Percentiles rank a stretch among this genome's conserved stretches.
Evolutionary conservation across 2,888 invertebrate species (phyloP).

Genomic region (Rambutsinella grinnellia): DNA sequence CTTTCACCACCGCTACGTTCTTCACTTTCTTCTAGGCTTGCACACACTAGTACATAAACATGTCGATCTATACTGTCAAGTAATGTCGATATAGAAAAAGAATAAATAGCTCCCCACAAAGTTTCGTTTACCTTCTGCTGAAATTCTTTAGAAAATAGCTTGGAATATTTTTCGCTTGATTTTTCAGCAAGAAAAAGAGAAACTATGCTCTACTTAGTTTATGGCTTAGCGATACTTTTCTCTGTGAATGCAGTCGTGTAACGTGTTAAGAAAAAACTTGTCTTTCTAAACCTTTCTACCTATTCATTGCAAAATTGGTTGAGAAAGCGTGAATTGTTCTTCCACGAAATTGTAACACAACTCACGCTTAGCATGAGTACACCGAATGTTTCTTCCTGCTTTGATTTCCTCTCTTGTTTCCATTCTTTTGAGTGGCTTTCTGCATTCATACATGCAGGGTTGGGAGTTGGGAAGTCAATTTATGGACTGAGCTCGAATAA

Average conservation of each 20-base stretch:
- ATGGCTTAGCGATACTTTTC: no score
- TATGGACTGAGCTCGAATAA: no score
- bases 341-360: not conserved
- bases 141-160: not conserved
- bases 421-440: not conserved
- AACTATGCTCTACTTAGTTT: not conserved
- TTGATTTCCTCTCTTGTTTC: constrained; percentile 1
- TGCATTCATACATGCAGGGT: constrained; percentile 22
- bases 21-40: not conserved
- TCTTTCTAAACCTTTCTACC: not conserved
- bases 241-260: not conserved
- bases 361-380: not conserved
- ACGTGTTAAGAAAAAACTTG: no score
- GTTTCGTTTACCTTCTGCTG: not conserved
- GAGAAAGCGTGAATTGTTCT: not conserved
- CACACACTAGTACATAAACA: not conserved
- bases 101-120: not conserved
- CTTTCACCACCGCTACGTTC: not conserved
- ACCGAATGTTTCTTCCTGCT: not conserved
- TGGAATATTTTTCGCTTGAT: not conserved
- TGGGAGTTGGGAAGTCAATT: no score
- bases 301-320: not conserved
- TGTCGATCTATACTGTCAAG: not conserved
- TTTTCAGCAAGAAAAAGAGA: not conserved
- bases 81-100: not conserved